These are phyloP conservation scores for Dioctria linearis DNA, from an alignment of 2,888 invertebrate genomes.

Conservation along the genomic window DNA sequence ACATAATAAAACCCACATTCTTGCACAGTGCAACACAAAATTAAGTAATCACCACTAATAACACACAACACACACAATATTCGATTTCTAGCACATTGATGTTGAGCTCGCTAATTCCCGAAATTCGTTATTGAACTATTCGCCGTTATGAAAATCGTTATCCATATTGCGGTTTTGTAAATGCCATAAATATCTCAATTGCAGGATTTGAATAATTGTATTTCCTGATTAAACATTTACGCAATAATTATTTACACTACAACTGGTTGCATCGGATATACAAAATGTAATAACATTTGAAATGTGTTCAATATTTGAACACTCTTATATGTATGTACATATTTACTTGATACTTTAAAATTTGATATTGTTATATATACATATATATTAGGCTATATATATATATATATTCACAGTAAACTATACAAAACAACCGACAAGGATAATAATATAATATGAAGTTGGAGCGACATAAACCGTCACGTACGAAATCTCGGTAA, in stretches of 20 bases:
- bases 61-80: neutral
- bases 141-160: constrained; percentile 22
- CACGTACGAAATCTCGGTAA: constrained; percentile 43
- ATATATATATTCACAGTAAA: too few species aligned
- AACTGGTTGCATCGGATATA: too few species aligned
- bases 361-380: too few species aligned
- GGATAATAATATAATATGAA: too few species aligned
- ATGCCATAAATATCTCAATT: neutral
- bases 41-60: neutral
- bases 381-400: too few species aligned
- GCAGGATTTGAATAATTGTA: neutral
- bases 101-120: neutral
- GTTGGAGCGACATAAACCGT: neutral
- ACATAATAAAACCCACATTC: neutral
- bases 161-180: neutral
- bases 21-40: constrained; percentile 3
- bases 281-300: too few species aligned
- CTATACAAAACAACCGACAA: too few species aligned
- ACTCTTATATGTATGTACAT: too few species aligned
- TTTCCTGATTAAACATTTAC: neutral
- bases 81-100: neutral
- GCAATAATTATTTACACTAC: too few species aligned
- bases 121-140: constrained; percentile 9
- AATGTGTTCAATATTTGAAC: too few species aligned
- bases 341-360: too few species aligned